Conservation (phyloP, 1,140 invertebrate genomes). For the Mizuhopecten yessoensis region DNA sequence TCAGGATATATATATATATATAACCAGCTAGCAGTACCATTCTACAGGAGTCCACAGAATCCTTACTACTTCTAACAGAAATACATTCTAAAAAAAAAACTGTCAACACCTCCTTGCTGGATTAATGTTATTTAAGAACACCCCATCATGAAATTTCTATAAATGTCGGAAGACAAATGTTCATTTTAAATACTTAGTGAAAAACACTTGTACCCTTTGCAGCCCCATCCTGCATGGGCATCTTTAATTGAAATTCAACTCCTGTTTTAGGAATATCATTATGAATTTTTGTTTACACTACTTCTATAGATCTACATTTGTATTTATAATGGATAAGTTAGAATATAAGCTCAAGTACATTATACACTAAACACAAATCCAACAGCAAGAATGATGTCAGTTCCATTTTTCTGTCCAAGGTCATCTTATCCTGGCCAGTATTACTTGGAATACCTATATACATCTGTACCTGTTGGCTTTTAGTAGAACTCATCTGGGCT, state of each 20-base stretch:
- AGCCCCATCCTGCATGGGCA: not conserved
- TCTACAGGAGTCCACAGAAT: not conserved
- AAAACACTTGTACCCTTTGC: not conserved
- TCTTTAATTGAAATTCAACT: not conserved
- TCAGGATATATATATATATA: slow-evolving; percentile 23
- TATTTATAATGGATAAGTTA: too few species aligned
- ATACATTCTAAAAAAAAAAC: not conserved
- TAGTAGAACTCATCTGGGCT: not conserved
- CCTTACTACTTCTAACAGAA: not conserved
- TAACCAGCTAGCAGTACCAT: slow-evolving; percentile 12
- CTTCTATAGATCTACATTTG: too few species aligned
- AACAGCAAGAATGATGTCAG: not conserved
- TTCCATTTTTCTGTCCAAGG: not conserved
- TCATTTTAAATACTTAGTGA: not conserved
- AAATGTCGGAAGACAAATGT: slow-evolving; percentile 26
- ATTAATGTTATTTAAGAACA: not conserved
- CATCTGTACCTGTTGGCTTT: slow-evolving; percentile 5
- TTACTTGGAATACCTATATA: not conserved
- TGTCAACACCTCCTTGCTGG: not conserved
- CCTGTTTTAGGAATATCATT: not conserved
- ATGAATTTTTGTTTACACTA: too few species aligned
- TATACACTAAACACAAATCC: not conserved
- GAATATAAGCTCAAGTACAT: too few species aligned
- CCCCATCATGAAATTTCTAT: not conserved
- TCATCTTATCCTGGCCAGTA: not conserved